Evolutionary conservation across 2,113 vertebrate species (phyloP), one percentile per base, ranked within the genome.

Genomic region (Hemibagrus wyckioides): DNA sequence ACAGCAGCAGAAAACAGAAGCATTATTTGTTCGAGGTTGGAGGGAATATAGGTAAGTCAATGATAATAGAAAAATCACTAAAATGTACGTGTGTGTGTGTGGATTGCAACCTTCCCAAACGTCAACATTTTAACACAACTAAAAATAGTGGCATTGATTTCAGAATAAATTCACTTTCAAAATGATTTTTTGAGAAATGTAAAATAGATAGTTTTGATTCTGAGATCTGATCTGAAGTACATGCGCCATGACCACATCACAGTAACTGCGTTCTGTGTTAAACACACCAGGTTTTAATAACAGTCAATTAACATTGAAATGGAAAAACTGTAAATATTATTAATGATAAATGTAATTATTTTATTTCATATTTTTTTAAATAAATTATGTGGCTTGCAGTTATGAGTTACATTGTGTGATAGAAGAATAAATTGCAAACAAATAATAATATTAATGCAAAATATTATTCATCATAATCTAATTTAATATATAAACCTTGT

Each of bases 11-110:
- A 90, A 92, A 93, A 81, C 95, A 96, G 89, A 95, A 92, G 89
- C 96, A 97, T 93, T 95, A 94, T 90, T 93, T 97, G 91, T 96
- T 96, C 91, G 97, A 97, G 93, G 93, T 97, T 75, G 97, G 97
- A 92, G 97, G 97, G 93, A 97, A 97, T 90, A 97, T 97, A 94
- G 97, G 97, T 97, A 94, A 85, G 94, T 79, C 41, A 25, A 28
- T 52, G 33, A 65, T n/a, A 6, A 25, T 10, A 44, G 19, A 67
- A 36, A 9, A 36, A 48, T 39, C 19, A 63, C 21, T 15, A 56
- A 56, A 56, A 56, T 0, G 56, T 57, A 65, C 28, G 21, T 57
- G 28, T 0, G 56, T 57, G 30, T 13, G 21, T 57, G 28, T 65
- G 61, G 13, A 65, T 30, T 65, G 13, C n/a, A 65, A 30, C 13